Evolutionary conservation across 1,140 invertebrate species (phyloP), one percentile per base, ranked within the genome.

Genomic region (Tachypleus tridentatus): DNA sequence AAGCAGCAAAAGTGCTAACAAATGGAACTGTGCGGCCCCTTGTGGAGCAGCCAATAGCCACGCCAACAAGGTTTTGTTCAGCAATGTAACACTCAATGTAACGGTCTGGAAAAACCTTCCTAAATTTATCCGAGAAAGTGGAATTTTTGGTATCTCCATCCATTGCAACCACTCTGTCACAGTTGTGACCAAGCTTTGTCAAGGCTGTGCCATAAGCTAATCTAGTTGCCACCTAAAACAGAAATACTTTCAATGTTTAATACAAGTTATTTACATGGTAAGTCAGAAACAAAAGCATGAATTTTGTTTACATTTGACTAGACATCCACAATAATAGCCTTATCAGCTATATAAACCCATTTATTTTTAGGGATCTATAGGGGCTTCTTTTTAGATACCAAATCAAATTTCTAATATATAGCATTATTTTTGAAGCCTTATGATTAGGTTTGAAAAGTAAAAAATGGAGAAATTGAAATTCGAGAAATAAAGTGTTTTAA

Each of bases 141-240:
- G 95, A 98, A 77, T 99, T 99, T 79, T 98, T 99, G 51, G 94
- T 98, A 75, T 99, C 97, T 60, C 89, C 94, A 77, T 98, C 95
- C 60, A 97, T 76, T 61, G 90, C 93, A 74, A 98, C 85, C 5
- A 98, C 91, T 63, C 92, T 81, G 11, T 82, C 72, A 77, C 93
- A 95, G 66, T 80, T 86, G 66, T 89, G 83, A 0, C 88, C 95
- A 51, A 87, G 70, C 71, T 98, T 99, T 29, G 87, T 87, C 47
- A 99, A 78, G 50, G 89, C 97, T 63, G 84, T 90, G 4, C 96
- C 97, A 78, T 99, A 99, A 4, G 97, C 96, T 49, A 88, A 76
- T 68, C 97, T 83, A 3, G 97, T 99, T 58, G 97, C 95, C 50
- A 99, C 83, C 72, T 82, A 63, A 57, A 61, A 53, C 74, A 8